phyloP scores from a whole-genome alignment of 1,140 invertebrate species.

The Psix sp. region DNA sequence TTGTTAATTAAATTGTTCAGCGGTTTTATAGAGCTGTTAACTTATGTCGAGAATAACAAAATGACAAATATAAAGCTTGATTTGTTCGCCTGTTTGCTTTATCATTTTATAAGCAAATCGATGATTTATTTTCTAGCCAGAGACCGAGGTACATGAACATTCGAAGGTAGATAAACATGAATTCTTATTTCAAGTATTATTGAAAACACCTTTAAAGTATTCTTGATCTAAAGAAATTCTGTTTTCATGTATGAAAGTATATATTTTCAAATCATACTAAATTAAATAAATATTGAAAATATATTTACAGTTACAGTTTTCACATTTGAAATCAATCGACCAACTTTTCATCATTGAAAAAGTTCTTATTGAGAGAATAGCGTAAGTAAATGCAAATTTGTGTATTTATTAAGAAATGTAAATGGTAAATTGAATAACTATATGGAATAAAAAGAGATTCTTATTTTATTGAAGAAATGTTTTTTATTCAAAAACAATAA shows the following conservation, averaged over 20 bases:
- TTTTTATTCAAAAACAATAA: too few relatives aligned
- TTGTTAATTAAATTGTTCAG: constrained; percentile 11
- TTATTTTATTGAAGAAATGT: too few relatives aligned
- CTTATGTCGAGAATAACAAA: constrained; percentile 23
- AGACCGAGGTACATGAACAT: constrained; percentile 18
- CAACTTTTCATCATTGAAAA: constrained; percentile 5
- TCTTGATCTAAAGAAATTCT: constrained; percentile 10
- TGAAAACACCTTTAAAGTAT: constrained; percentile 30
- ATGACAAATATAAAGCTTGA: constrained; percentile 20
- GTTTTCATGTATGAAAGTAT: constrained; percentile 15
- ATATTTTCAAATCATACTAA: constrained; percentile 38
- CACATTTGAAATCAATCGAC: constrained; percentile 22
- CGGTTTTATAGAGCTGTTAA: constrained; percentile 1
- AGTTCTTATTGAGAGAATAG: constrained; percentile 1
- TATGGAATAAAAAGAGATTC: too few relatives aligned
- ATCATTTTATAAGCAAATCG: constrained; percentile 28
- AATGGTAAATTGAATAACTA: too few relatives aligned
- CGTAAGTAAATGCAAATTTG: too few relatives aligned
- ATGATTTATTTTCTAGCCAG: constrained; percentile 22
- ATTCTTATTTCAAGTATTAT: constrained; percentile 46
- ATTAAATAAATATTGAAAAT: constrained; percentile 38
- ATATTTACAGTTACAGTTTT: constrained; percentile 22
- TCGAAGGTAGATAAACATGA: constrained; percentile 30
- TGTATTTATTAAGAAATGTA: too few relatives aligned
- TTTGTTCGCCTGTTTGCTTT: constrained; percentile 28